These are phyloP conservation scores for Nomada goodeniana DNA, from an alignment of 2,888 invertebrate genomes.

Conservation along the genomic window DNA sequence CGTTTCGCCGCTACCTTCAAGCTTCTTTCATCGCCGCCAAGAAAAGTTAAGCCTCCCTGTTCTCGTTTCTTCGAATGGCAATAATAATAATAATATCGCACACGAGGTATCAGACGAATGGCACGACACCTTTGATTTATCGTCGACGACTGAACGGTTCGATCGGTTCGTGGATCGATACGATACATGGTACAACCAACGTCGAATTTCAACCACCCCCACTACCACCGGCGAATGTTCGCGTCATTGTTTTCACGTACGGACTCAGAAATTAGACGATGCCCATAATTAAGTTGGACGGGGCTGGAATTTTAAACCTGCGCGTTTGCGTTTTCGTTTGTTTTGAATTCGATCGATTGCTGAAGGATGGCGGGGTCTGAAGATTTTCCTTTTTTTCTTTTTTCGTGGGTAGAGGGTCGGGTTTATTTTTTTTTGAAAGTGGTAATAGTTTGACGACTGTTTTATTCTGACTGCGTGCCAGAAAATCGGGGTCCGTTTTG, in stretches of 20 bases:
- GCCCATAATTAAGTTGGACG: conserved; percentile 76
- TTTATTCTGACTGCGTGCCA: no score
- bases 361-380: neutral
- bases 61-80: neutral
- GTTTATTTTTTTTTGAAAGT: no score
- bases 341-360: conserved; percentile 16
- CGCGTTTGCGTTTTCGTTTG: conserved; percentile 22
- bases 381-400: neutral
- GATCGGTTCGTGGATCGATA: conserved; percentile 29
- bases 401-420: no score
- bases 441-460: no score
- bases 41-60: neutral
- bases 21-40: neutral
- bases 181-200: conserved; percentile 51
- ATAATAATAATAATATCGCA: neutral
- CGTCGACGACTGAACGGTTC: conserved; percentile 48
- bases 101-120: neutral
- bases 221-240: conserved; percentile 46
- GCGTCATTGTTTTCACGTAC: conserved; percentile 75
- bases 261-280: conserved; percentile 78
- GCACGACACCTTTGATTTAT: conserved; percentile 31
- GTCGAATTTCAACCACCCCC: conserved; percentile 63
- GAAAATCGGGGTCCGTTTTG: no score
- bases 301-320: conserved; percentile 42
- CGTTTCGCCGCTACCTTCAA: neutral